Conservation (phyloP, 2,888 invertebrate genomes). For the Ptilodon capucinus region DNA sequence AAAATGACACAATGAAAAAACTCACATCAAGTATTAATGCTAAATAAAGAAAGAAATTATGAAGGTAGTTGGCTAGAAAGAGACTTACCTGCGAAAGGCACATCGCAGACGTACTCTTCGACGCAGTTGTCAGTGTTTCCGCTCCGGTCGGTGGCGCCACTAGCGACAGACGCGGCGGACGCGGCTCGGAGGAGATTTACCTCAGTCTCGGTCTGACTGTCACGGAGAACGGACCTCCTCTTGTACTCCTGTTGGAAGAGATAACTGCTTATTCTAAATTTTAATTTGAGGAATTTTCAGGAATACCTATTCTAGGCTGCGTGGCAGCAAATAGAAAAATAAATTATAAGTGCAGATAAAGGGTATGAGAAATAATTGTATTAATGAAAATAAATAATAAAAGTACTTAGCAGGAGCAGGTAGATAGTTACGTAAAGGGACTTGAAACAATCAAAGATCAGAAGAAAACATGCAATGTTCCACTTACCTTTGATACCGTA, state of each 20-base stretch:
- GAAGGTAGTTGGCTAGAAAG: conserved; percentile 4
- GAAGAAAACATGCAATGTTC: not conserved
- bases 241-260: conserved; percentile 87
- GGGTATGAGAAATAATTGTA: not conserved
- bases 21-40: not conserved
- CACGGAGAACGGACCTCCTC: conserved; percentile 86
- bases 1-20: too few relatives aligned
- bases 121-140: conserved; percentile 92
- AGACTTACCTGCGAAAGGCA: conserved; percentile 92
- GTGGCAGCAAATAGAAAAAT: not conserved
- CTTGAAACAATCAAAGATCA: not conserved
- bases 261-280: not conserved
- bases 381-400: not conserved
- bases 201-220: conserved; percentile 93
- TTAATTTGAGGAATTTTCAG: not conserved
- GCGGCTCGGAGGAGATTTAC: conserved; percentile 89
- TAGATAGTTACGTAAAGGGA: too few relatives aligned
- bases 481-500: not conserved
- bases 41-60: not conserved
- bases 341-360: not conserved
- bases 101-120: conserved; percentile 92
- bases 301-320: not conserved
- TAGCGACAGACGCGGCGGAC: conserved; percentile 88
- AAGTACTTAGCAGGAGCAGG: not conserved
- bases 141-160: conserved; percentile 91